Evolutionary conservation across 1,140 invertebrate species (phyloP), one percentile per base, ranked within the genome.

Genomic region (Archivesica marissinica): DNA sequence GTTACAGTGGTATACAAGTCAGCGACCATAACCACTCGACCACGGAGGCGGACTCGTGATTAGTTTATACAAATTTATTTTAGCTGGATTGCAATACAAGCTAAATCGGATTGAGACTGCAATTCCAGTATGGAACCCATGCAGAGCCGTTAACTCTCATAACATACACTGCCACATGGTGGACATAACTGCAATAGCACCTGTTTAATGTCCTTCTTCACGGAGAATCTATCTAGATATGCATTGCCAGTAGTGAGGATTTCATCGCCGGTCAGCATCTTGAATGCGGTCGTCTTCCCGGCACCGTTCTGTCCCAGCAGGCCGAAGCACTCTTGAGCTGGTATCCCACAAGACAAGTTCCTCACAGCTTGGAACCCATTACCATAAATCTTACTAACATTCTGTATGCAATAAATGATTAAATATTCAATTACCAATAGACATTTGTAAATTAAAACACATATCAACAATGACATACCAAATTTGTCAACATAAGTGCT

Each of bases 251-350:
- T 75, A 1, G 88, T 91, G 0, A 92, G 85, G 38, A 89, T 85
- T 33, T 93, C 88, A 89, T 95, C 94, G 44, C 98, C 98, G 0
- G 97, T 98, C 86, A 96, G 85, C 95, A 96, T 95, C 89, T 96
- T 96, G 88, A 98, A 98, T 1, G 97, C 98, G 4, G 97, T 97
- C 6, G 97, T 97, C 94, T 98, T 99, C 11, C 98, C 98, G 6
- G 98, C 97, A 0, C 98, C 98, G 91, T 96, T 96, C 0, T 96
- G 95, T 17, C 98, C 98, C 33, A 99, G 94, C 54, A 99, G 94
- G 1, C 98, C 98, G 93, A 99, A 99, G 91, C 97, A 98, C 94
- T 99, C 96, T n/a, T 95, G 94, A 28, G 91, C 84, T 25, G 95
- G 94, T 15, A 92, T 78, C 13, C 90, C 89, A 9, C 90, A 33